A percentile compares a stretch with the other conserved stretches of the same genome.
Evolutionary conservation across 2,888 invertebrate genomes (phyloP).

Genomic region (Drosophila neonasuta): DNA sequence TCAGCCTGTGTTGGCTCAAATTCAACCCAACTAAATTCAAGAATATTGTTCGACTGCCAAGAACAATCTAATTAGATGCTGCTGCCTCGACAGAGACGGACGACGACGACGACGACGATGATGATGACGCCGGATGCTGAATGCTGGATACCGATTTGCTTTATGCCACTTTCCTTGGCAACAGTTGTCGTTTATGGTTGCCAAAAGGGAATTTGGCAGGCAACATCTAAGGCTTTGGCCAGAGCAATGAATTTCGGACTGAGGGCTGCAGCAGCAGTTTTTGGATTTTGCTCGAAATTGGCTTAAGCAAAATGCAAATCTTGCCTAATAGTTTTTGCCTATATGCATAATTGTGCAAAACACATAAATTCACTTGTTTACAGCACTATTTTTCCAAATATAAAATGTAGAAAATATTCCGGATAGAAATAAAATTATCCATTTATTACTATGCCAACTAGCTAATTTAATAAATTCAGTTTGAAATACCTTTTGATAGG

Average conservation of each 20-base stretch:
- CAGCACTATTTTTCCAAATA: conserved; percentile 12
- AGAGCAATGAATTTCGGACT: conserved; percentile 14
- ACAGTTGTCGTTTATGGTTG: conserved; percentile 71
- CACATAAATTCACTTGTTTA: conserved; percentile 65
- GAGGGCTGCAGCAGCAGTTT: conserved; percentile 1
- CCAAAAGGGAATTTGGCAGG: conserved; percentile 70
- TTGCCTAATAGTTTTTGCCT: conserved; percentile 57
- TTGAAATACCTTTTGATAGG: no score
- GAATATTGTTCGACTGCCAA: conserved; percentile 45
- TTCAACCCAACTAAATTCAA: conserved; percentile 13
- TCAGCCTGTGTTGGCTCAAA: conserved; percentile 45
- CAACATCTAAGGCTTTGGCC: conserved; percentile 16
- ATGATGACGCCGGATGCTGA: conserved; percentile 37
- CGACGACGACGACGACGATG: conserved; percentile 13
- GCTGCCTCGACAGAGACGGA: conserved; percentile 32
- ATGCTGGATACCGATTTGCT: conserved; percentile 69
- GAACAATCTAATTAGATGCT: conserved; percentile 70
- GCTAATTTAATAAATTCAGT: neutral
- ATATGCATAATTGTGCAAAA: conserved; percentile 68
- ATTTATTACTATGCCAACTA: neutral
- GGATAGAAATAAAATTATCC: neutral
- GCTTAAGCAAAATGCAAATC: conserved; percentile 42
- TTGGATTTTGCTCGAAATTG: conserved; percentile 35
- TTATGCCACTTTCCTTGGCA: conserved; percentile 70
- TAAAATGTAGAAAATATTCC: conserved; percentile 3